phyloP scores from a whole-genome alignment of 2,797 vertebrate genomes.

The Galaxias olidus region DNA sequence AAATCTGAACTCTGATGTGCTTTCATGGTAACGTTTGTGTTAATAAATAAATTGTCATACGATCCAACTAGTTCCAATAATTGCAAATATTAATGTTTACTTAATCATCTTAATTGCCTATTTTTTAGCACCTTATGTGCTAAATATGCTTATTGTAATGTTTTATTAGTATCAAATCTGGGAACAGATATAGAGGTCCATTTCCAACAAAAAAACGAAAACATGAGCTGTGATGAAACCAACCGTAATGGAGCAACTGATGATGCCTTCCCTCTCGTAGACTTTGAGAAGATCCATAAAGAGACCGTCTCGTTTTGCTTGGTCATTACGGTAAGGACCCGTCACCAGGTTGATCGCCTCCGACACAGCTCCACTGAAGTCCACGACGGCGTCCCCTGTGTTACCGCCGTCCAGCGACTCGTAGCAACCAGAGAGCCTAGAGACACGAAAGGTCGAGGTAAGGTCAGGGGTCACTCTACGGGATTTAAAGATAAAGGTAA shows the following conservation, averaged over 20 bases:
- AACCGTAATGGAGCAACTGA: slow-evolving; percentile 90
- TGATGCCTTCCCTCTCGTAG: slow-evolving; percentile 83
- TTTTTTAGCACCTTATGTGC: too few relatives aligned
- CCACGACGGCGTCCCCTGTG: slow-evolving; percentile 90
- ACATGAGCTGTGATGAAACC: slow-evolving; percentile 15
- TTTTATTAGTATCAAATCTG: too few relatives aligned
- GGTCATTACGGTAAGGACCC: slow-evolving; percentile 56
- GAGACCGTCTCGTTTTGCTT: slow-evolving; percentile 75
- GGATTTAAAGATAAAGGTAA: neutral
- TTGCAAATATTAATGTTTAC: too few relatives aligned
- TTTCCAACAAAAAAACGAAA: too few relatives aligned
- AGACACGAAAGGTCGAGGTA: slow-evolving; percentile 4
- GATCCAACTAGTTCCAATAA: too few relatives aligned
- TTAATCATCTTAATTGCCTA: too few relatives aligned
- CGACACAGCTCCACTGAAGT: slow-evolving; percentile 90
- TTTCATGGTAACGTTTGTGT: too few relatives aligned
- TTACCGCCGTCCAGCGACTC: slow-evolving; percentile 90
- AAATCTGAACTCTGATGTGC: too few relatives aligned
- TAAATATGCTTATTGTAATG: too few relatives aligned
- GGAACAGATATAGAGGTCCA: too few relatives aligned
- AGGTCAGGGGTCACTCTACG: neutral
- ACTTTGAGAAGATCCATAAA: slow-evolving; percentile 87
- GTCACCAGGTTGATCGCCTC: slow-evolving; percentile 81
- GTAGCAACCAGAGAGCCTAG: slow-evolving; percentile 88
- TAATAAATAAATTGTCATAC: too few relatives aligned